Evolutionary conservation across 2,888 invertebrate species (phyloP), one percentile per base, ranked within the genome.

Genomic region (Lottia gigantea): DNA sequence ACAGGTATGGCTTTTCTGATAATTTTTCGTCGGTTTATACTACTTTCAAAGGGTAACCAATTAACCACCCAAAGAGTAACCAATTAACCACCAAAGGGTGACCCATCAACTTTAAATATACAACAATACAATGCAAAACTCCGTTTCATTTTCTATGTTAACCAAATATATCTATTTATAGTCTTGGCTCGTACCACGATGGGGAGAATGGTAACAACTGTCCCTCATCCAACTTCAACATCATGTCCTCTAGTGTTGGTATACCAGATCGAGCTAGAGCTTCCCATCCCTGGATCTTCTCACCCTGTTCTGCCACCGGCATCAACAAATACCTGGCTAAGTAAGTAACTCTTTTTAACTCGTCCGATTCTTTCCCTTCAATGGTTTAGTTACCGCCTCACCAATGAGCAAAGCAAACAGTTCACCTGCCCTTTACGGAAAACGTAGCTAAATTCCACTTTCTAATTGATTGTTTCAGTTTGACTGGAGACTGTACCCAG

Each of bases 241-340:
- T 68, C 12, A 68, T 68, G 68, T 46, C 68, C 6, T n/a, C 47
- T 1, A 31, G 23, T 45, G 31, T 68, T n/a, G 62, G 62, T n/a
- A 40, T 45, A 6, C 63, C 63, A 6, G 46, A 46, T 11, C 15
- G 46, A 25, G 12, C n/a, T 19, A 46, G 40, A 15, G 68, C 68
- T 26, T 68, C 68, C 26, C 46, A 68, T 40, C 68, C 68, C 14
- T 68, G 68, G 68, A 68, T 49, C 46, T 68, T 62, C 19, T 68
- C 68, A 23, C n/a, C 68, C 1, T 68, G 68, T 31, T 68, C 68
- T 14, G 45, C 63, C 47, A 40, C 2, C 8, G 45, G 14, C 19
- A 25, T 68, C 25, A 46, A 31, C 31, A 26, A 25, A 45, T 64
- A 46, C n/a, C 49, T 68, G 23, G 15, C 62, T 25, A 68, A 45